Evolutionary conservation across 2,113 vertebrate species (phyloP).

Genomic region (Upupa epops): DNA sequence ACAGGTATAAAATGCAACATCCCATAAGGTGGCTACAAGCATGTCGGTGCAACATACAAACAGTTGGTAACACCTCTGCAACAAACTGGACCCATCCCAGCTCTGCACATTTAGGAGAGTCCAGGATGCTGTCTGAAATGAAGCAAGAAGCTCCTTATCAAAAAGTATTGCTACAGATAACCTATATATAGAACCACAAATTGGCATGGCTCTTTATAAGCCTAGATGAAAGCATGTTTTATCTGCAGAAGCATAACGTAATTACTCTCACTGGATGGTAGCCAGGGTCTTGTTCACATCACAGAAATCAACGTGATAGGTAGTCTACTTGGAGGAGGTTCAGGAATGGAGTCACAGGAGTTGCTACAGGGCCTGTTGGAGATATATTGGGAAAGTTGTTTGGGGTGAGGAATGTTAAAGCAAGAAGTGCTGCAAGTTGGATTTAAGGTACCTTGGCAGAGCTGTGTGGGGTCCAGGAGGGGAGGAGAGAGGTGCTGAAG

Average conservation of each 20-base stretch:
- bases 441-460: conserved; percentile 54
- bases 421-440: conserved; percentile 60
- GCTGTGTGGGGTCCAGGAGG: conserved; percentile 53
- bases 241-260: conserved; percentile 62
- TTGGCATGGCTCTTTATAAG: conserved; percentile 36
- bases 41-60: not conserved
- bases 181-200: conserved; percentile 54
- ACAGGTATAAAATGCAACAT: not conserved
- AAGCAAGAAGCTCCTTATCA: conserved; percentile 35
- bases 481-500: conserved; percentile 32
- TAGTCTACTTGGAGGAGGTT: conserved; percentile 65
- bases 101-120: not conserved
- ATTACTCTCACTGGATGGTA: conserved; percentile 52
- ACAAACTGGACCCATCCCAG: not conserved
- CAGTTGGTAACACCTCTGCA: not conserved
- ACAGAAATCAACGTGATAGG: conserved; percentile 59
- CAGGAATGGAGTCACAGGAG: conserved; percentile 66
- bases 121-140: conserved; percentile 15
- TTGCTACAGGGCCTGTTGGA: conserved; percentile 65
- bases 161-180: conserved; percentile 56
- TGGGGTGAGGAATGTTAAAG: conserved; percentile 54
- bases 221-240: conserved; percentile 43
- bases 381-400: conserved; percentile 59
- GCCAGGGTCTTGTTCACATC: conserved; percentile 63
- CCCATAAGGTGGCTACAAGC: not conserved